Conservation (phyloP, 1,140 invertebrate genomes). For the Drosophila ercepeae region DNA sequence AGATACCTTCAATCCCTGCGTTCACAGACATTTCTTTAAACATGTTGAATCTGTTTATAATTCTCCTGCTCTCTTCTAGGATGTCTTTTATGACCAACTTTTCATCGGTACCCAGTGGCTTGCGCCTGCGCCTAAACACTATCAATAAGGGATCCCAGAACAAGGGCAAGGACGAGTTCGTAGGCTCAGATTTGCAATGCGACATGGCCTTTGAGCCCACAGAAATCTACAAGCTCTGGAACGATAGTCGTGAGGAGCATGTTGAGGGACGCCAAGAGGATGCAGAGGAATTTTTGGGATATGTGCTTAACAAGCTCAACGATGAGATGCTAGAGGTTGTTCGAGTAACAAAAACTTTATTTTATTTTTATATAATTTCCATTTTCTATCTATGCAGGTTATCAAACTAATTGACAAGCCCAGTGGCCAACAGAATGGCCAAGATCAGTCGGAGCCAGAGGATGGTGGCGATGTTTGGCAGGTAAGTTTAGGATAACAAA, state of each 20-base stretch:
- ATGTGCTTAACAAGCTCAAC: constrained; percentile 95
- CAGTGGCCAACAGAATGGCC: constrained; percentile 82
- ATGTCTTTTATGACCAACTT: constrained; percentile 89
- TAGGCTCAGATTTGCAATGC: constrained; percentile 69
- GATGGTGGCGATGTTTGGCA: constrained; percentile 90
- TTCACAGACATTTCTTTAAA: constrained; percentile 39
- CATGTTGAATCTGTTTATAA: not conserved
- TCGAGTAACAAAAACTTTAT: constrained; percentile 6
- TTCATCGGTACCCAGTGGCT: constrained; percentile 85
- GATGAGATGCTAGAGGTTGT: constrained; percentile 98
- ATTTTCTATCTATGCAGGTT: constrained; percentile 39
- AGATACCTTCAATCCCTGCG: constrained; percentile 9
- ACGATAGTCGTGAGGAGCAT: constrained; percentile 89
- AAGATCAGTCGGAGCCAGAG: constrained; percentile 85
- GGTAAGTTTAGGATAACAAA: constrained; percentile 84
- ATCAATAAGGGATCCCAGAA: constrained; percentile 65
- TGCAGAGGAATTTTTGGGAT: constrained; percentile 97
- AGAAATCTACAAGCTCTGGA: constrained; percentile 92
- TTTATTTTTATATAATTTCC: not conserved
- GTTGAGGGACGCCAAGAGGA: constrained; percentile 94
- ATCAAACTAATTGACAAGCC: constrained; percentile 83
- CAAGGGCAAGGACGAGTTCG: constrained; percentile 84
- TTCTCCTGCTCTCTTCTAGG: constrained; percentile 38
- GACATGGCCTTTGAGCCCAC: constrained; percentile 91
- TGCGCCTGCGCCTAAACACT: constrained; percentile 83